phyloP scores from a whole-genome alignment of 2,888 invertebrate genomes.

The Pachliopta kotzebuea region DNA sequence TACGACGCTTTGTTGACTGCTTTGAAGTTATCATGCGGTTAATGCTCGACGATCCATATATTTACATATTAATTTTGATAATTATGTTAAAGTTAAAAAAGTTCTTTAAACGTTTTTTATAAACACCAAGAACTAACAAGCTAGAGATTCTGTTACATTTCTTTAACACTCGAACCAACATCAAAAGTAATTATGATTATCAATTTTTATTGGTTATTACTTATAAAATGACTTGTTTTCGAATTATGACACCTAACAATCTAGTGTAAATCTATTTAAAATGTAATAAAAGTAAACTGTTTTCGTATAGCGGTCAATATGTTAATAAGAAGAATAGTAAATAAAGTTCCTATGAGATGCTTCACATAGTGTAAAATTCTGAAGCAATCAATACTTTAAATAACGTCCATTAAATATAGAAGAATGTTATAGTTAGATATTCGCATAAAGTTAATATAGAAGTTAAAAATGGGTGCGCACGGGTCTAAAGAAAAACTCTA shows the following conservation, averaged over 20 bases:
- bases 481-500: conserved; percentile 88
- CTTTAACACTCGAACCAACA: background rate
- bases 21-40: conserved; percentile 50
- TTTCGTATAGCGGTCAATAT: conserved; percentile 11
- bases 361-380: background rate
- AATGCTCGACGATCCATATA: background rate
- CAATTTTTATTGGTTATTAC: background rate
- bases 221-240: background rate
- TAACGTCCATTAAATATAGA: conserved; percentile 17
- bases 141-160: background rate
- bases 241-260: conserved; percentile 27
- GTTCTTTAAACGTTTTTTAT: background rate
- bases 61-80: background rate
- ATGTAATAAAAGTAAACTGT: background rate
- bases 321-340: conserved; percentile 4
- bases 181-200: no score
- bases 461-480: conserved; percentile 85
- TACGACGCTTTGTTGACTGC: conserved; percentile 65
- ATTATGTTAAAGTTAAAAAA: background rate
- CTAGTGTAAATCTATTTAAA: background rate
- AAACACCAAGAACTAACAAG: background rate
- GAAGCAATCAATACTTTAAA: background rate
- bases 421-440: conserved; percentile 40
- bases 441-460: conserved; percentile 60
- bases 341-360: conserved; percentile 7